Conservation (phyloP, 2,888 invertebrate species). For the Rhagonycha lutea region DNA sequence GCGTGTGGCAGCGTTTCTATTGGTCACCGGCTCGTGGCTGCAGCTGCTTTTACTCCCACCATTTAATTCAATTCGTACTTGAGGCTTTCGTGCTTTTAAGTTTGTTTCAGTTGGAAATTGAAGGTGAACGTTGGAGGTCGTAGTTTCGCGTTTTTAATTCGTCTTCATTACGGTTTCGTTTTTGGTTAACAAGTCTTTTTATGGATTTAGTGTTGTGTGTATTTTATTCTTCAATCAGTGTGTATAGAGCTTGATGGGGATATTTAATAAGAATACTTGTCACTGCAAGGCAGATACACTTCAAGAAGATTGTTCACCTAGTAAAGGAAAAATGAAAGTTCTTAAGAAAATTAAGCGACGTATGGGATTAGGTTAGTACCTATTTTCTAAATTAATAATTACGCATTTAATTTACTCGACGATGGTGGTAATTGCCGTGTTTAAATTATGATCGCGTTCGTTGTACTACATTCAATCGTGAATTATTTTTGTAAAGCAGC, state of each 20-base stretch:
- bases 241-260: constrained; percentile 50
- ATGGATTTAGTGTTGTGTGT: constrained; percentile 28
- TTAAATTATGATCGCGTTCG: background rate
- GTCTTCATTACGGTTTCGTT: constrained; percentile 5
- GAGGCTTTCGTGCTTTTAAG: constrained; percentile 38
- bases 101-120: constrained; percentile 34
- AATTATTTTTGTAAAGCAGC: background rate
- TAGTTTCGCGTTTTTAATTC: constrained; percentile 1
- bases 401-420: background rate
- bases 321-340: constrained; percentile 81
- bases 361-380: constrained; percentile 81
- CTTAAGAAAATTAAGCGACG: constrained; percentile 87
- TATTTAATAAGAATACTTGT: constrained; percentile 48
- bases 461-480: background rate
- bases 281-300: constrained; percentile 48
- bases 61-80: constrained; percentile 35
- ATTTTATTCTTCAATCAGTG: constrained; percentile 9
- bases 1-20: constrained; percentile 61
- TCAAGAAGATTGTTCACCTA: constrained; percentile 52
- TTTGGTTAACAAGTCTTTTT: background rate
- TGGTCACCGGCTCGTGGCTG: constrained; percentile 62
- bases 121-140: background rate
- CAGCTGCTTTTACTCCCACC: constrained; percentile 50
- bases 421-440: background rate
- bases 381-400: background rate